Conservation (phyloP, 2,888 invertebrate genomes). For the Anthophora plumipes region DNA sequence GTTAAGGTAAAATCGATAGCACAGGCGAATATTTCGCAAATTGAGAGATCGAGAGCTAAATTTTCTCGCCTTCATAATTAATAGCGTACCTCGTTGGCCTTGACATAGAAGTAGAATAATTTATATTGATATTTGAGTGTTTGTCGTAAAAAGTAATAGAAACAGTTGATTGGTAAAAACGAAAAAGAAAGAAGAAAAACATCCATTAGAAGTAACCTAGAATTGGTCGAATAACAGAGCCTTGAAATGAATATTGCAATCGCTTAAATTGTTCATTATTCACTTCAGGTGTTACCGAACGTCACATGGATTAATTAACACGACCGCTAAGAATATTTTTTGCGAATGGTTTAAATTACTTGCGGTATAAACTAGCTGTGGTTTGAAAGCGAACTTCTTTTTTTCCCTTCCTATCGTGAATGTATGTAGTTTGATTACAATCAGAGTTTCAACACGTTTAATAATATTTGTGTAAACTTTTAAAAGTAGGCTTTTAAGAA, state of each 20-base stretch:
- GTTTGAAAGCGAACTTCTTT: constrained; percentile 49
- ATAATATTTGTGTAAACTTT: neutral
- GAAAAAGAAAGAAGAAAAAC: neutral
- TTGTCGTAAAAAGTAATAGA: too few species aligned
- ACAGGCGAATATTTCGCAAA: constrained; percentile 1
- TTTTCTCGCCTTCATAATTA: neutral
- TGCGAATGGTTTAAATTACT: constrained; percentile 53
- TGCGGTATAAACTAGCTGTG: constrained; percentile 40
- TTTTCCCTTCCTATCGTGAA: constrained; percentile 2
- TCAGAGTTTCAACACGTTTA: constrained; percentile 26
- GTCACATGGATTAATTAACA: constrained; percentile 52
- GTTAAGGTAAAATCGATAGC: constrained; percentile 17
- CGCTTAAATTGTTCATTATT: constrained; percentile 6
- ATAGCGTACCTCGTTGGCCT: too few species aligned
- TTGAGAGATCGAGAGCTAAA: neutral
- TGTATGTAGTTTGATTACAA: constrained; percentile 18
- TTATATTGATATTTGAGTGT: neutral
- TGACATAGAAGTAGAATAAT: neutral
- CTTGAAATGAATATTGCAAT: neutral
- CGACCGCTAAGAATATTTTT: constrained; percentile 41
- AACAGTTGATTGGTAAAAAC: neutral
- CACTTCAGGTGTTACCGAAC: neutral
- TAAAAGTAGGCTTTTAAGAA: constrained; percentile 9
- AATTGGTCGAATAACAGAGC: neutral
- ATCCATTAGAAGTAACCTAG: neutral